phyloP scores from a whole-genome alignment of 2,888 invertebrate species.

The Andrena trimmerana region DNA sequence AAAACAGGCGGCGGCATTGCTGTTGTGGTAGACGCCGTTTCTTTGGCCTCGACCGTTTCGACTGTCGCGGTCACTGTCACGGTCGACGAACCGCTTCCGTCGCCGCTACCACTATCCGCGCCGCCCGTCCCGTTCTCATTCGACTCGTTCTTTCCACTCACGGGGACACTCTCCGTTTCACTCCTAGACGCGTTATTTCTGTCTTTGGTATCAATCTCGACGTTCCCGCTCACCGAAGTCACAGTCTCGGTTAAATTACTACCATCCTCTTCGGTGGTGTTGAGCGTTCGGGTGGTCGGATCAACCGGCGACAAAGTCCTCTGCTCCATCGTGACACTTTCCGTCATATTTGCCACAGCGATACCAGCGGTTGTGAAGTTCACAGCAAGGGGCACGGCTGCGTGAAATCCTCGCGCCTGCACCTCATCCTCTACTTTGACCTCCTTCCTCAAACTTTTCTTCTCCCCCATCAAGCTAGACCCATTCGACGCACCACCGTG shows the following conservation, averaged over 20 bases:
- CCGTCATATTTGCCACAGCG: conserved; percentile 36
- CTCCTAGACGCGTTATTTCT: conserved; percentile 8
- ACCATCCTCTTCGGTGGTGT: conserved; percentile 28
- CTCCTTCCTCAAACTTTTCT: conserved; percentile 12
- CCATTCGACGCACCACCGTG: conserved; percentile 9
- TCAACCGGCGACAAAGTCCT: conserved; percentile 4
- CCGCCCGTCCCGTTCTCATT: conserved; percentile 15
- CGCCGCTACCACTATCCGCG: conserved; percentile 23
- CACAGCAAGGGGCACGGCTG: conserved; percentile 9
- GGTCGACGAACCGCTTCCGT: conserved; percentile 53
- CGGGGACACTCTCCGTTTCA: conserved; percentile 40
- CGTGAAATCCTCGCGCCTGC: conserved; percentile 21
- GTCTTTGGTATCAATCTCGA: conserved; percentile 49
- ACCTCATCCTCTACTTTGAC: conserved; percentile 21
- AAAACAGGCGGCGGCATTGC: conserved; percentile 67
- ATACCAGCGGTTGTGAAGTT: conserved; percentile 18
- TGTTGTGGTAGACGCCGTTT: conserved; percentile 40
- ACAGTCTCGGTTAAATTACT: conserved; percentile 19
- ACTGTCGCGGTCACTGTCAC: conserved; percentile 60
- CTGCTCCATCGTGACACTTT: conserved; percentile 29
- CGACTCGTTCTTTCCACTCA: conserved; percentile 6
- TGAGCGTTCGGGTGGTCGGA: neutral
- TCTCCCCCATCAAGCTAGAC: conserved; percentile 18
- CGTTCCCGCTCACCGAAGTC: neutral
- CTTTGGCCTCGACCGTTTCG: conserved; percentile 51